A percentile compares a stretch with the other conserved stretches of the same genome.
Conservation (phyloP, 2,797 vertebrate species). For the Oreochromis mossambicus region DNA sequence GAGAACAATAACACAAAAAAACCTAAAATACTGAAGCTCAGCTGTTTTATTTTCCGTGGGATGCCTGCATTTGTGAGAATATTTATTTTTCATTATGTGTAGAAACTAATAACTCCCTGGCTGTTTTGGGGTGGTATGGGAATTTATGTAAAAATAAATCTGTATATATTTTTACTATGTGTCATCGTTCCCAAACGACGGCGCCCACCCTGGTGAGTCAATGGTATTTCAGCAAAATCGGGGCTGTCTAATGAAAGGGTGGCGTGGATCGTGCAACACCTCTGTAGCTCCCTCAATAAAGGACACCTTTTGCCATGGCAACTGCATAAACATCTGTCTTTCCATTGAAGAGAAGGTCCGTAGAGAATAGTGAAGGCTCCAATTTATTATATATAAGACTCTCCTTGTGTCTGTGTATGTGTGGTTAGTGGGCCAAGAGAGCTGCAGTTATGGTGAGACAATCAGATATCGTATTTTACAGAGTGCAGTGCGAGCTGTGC, state of each 20-base stretch:
- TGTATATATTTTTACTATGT: conserved; percentile 28
- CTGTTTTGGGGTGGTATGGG: conserved; percentile 46
- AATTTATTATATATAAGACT: conserved; percentile 46
- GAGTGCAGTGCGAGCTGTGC: not conserved
- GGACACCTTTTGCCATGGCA: conserved; percentile 67
- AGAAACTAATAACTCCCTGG: conserved; percentile 39
- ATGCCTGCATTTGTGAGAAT: conserved; percentile 63
- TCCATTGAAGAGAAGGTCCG: conserved; percentile 34
- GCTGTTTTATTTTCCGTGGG: conserved; percentile 35
- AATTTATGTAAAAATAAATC: conserved; percentile 48
- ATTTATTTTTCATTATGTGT: conserved; percentile 61
- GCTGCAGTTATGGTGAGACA: not conserved
- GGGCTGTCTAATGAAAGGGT: conserved; percentile 48
- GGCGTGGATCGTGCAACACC: conserved; percentile 60
- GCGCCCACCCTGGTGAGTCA: conserved; percentile 7
- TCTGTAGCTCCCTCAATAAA: conserved; percentile 54
- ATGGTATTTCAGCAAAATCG: conserved; percentile 32
- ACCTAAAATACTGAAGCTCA: conserved; percentile 34
- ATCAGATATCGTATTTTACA: not conserved
- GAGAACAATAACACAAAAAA: conserved; percentile 35
- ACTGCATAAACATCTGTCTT: conserved; percentile 70
- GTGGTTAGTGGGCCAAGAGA: not conserved
- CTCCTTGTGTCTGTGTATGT: not conserved
- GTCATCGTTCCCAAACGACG: conserved; percentile 39
- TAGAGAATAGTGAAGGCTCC: conserved; percentile 35